Conservation (phyloP, 2,797 vertebrate species). For the Cossypha niveicapilla region DNA sequence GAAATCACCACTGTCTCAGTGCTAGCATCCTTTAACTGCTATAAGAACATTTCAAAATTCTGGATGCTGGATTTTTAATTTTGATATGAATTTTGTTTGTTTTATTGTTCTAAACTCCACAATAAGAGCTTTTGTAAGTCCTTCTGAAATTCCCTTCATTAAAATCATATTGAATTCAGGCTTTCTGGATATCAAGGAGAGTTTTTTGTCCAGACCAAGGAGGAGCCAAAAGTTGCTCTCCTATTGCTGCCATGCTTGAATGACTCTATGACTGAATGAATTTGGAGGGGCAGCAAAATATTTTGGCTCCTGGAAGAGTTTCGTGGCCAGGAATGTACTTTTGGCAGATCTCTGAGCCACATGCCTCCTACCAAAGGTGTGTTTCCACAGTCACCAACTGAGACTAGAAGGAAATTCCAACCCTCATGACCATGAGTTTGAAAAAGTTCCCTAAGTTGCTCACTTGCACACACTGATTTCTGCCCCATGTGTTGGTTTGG, state of each 20-base stretch:
- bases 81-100: neutral
- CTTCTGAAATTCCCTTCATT: neutral
- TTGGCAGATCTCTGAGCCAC: neutral
- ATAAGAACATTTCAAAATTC: neutral
- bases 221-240: neutral
- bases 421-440: rapidly evolving
- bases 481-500: rapidly evolving
- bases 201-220: neutral
- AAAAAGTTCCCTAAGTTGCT: neutral
- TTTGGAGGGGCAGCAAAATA: neutral
- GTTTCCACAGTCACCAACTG: neutral
- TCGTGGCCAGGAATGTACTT: neutral
- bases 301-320: neutral
- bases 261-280: neutral
- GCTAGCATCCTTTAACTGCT: neutral
- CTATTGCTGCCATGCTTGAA: neutral
- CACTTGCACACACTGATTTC: neutral
- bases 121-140: neutral
- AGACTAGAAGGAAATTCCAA: neutral
- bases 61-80: neutral
- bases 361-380: neutral
- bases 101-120: neutral
- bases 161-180: neutral
- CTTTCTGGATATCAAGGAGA: neutral
- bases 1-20: neutral